Evolutionary conservation across 2,888 invertebrate genomes (phyloP), one percentile per base, ranked within the genome.

Genomic region (Caenorhabditis becei): DNA sequence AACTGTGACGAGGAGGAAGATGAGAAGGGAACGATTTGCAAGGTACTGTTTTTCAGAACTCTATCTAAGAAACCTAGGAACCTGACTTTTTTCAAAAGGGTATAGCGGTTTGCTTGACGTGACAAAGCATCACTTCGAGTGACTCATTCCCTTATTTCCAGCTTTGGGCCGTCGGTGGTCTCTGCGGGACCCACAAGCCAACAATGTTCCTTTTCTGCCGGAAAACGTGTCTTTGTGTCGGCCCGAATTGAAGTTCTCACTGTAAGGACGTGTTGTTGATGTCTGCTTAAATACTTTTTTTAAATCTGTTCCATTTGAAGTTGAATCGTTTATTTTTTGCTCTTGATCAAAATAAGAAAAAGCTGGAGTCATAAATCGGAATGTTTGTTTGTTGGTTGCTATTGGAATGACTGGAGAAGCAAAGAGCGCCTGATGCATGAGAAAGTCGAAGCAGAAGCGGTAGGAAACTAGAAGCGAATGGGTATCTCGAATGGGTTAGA

Each of bases 201-300:
- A 88, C 88, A 3, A 86, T 83, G 86, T 89, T 89, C 75, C 72
- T 89, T 4, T 89, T 89, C 81, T 89, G 89, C 58, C 85, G 89
- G 18, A 83, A 82, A 61, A 89, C 89, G 10, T 89, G 89, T 70
- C 84, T 89, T 24, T 89, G 89, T 77, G 78, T 82, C 20, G 89
- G 89, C 8, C 87, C 85, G 14, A 59, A 58, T 54, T 77, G 24
- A 37, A 2, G 32, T 20, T 32, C 37, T 35, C 51, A 51, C 28
- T 41, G 53, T 56, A 54, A 53, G 32, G 26, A 44, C 44, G 58
- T 62, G 62, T 56, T 72, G 41, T 72, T 62, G 32, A 14, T 26
- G 18, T 47, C 7, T 54, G 66, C 28, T 44, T n/a, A 28, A 56
- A 24, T 32, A 4, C 10, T 32, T 32, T 10, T 32, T 32, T 32